phyloP scores from a whole-genome alignment of 2,797 vertebrate genomes.

The Malurus splendens region DNA sequence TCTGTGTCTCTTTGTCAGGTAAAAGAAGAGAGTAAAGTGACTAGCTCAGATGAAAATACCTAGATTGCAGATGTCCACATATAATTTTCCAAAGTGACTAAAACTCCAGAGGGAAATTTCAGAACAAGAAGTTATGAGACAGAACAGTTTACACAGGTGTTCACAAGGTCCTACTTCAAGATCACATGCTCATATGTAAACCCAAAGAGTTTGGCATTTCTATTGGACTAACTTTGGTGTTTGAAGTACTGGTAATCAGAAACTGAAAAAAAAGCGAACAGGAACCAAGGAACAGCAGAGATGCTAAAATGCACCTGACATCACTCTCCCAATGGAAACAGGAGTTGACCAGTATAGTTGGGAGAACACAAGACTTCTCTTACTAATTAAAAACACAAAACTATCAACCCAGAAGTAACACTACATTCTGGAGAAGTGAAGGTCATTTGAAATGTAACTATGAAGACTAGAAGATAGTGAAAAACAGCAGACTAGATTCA shows the following conservation, averaged over 20 bases:
- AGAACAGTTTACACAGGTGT: neutral
- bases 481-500: neutral
- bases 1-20: neutral
- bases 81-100: neutral
- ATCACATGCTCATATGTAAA: neutral
- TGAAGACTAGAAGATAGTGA: neutral
- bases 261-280: neutral
- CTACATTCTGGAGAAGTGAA: neutral
- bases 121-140: neutral
- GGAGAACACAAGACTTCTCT: neutral
- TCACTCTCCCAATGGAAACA: neutral
- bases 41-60: neutral
- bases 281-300: neutral
- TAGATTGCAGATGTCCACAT: neutral
- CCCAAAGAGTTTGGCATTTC: neutral
- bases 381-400: neutral
- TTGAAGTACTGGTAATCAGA: neutral
- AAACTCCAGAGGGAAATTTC: neutral
- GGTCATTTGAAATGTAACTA: neutral
- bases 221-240: neutral
- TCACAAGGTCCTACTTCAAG: neutral
- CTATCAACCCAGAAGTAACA: neutral
- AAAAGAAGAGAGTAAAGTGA: neutral
- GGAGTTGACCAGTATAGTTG: neutral
- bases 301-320: neutral